phyloP scores from a whole-genome alignment of 2,797 vertebrate genomes.

The Rachycentron canadum region DNA sequence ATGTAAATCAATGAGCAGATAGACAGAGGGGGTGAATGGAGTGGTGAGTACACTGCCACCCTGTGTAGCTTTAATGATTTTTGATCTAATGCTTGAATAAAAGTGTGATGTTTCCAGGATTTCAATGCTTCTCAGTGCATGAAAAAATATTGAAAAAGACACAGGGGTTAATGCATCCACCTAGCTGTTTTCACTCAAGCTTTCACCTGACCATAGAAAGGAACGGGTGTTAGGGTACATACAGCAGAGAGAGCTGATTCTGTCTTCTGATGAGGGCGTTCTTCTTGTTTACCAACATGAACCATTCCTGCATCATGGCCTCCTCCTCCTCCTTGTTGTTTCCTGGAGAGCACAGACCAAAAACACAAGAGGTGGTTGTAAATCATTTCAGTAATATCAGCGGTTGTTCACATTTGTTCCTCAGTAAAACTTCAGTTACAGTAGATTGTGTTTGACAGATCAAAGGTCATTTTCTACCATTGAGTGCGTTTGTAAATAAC shows the following conservation, averaged over 20 bases:
- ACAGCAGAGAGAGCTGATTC: conserved; percentile 99
- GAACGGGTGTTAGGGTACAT: conserved; percentile 69
- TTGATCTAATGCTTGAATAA: conserved; percentile 21
- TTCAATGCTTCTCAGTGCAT: neutral
- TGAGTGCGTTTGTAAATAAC: conserved; percentile 3
- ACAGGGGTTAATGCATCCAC: neutral
- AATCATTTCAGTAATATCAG: neutral
- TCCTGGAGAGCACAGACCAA: conserved; percentile 80
- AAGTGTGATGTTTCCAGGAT: conserved; percentile 2
- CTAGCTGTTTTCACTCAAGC: neutral
- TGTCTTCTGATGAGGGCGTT: conserved; percentile 97
- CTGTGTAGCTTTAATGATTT: conserved; percentile 19
- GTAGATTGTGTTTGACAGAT: neutral
- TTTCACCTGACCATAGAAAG: neutral
- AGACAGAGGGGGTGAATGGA: conserved; percentile 63
- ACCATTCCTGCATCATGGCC: conserved; percentile 99
- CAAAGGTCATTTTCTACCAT: conserved; percentile 2
- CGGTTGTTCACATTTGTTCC: neutral
- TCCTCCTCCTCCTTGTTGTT: conserved; percentile 98
- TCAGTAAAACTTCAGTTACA: neutral
- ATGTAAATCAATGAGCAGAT: conserved; percentile 80
- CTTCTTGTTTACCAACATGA: conserved; percentile 99
- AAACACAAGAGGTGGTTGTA: neutral
- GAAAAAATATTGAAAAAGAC: neutral
- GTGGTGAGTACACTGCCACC: conserved; percentile 30